Conservation (phyloP, 1,140 invertebrate genomes). For the Zaprionus lachaisei region DNA sequence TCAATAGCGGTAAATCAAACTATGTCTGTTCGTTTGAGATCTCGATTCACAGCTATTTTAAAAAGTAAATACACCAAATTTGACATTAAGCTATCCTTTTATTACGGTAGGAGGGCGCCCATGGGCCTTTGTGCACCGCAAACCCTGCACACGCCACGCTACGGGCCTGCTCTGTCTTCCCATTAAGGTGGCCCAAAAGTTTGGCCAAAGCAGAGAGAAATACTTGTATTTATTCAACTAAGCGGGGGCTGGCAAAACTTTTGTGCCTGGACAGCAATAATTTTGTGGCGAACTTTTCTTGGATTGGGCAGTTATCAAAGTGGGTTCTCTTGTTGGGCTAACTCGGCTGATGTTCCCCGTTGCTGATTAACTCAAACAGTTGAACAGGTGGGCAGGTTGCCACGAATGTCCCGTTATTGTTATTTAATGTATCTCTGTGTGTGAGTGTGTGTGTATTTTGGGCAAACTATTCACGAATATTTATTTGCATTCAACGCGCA, state of each 20-base stretch:
- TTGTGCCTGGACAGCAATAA: slow-evolving; percentile 39
- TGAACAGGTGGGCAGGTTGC: slow-evolving; percentile 11
- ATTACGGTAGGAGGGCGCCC: no score
- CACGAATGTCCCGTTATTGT: neutral
- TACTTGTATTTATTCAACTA: slow-evolving; percentile 34
- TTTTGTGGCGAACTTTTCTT: slow-evolving; percentile 51
- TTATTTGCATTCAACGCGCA: slow-evolving; percentile 30
- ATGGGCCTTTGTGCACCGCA: no score
- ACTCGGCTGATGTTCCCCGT: neutral
- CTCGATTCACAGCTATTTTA: no score
- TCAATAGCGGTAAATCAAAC: no score
- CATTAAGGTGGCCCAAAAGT: slow-evolving; percentile 7
- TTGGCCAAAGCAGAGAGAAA: slow-evolving; percentile 31
- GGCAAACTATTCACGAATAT: slow-evolving; percentile 25
- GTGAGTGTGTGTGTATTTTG: neutral
- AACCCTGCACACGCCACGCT: no score
- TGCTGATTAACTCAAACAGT: neutral
- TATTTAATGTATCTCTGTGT: slow-evolving; percentile 16
- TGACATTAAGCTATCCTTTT: no score
- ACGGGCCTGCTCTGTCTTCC: no score
- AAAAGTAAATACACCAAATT: no score
- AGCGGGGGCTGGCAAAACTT: slow-evolving; percentile 31
- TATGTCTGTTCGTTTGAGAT: no score
- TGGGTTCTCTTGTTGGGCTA: neutral
- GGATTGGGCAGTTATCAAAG: slow-evolving; percentile 37